Evolutionary conservation across 2,888 invertebrate species (phyloP), one percentile per base, ranked within the genome.

Genomic region (Willowsia nigromaculata): DNA sequence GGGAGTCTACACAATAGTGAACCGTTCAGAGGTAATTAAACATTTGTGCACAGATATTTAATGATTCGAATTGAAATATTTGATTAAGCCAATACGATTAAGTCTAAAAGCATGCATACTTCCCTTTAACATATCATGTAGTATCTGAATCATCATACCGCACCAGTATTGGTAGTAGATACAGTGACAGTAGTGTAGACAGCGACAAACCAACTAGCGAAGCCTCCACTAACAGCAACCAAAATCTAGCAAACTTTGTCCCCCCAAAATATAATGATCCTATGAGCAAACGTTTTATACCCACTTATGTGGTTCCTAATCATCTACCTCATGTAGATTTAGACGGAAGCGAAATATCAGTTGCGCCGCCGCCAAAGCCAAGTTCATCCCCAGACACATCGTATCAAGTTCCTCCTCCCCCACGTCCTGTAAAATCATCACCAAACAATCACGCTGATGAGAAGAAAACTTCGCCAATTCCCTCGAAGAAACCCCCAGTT

Each of bases 371-470:
- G 43, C 3, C 25, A 50, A 18, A n/a, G n/a, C n/a, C 15, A 50
- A 30, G 76, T 40, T 43, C 40, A 47, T 40, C 50, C 15, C n/a
- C n/a, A n/a, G 25, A 40, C 22, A 11, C 9, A 11, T 53, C 84
- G 4, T 90, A 91, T 53, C 78, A 91, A 56, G 84, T 88, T 25
- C 90, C 91, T 5, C 90, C 91, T 13, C 90, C 91, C 11, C 89
- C 91, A 15, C 83, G 90, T 59, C 91, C 91, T 0, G 71, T 90
- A 0, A 90, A 83, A 37, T 87, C 89, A 7, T 0, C n/a, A n/a
- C n/a, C 25, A 15, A 78, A 47, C 6, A 78, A 83, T 37, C 56
- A 25, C 37, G 50, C 27, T 13, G 78, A 50, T 15, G 33, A 65
- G 3, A 59, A 68, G 18, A 53, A 30, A 30, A 11, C 40, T n/a